These are phyloP conservation scores for Megaceryle alcyon DNA, from an alignment of 2,797 vertebrate species.

Conservation along the genomic window DNA sequence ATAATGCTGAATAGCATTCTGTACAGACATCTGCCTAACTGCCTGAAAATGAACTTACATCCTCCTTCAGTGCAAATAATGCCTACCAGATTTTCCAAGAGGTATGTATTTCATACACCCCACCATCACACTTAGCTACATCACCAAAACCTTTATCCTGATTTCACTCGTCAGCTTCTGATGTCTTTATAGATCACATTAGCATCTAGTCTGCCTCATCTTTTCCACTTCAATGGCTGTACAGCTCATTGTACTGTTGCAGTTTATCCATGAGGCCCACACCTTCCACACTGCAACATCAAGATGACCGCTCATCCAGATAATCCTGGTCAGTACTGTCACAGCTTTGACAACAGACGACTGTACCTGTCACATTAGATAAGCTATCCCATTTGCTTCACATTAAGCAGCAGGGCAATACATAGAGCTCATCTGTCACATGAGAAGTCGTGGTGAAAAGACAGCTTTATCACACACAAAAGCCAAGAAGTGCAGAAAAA, in stretches of 20 bases:
- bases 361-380: slow-evolving; percentile 66
- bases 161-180: neutral
- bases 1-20: neutral
- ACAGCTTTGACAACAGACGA: slow-evolving; percentile 50
- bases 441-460: neutral
- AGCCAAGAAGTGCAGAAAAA: neutral
- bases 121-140: neutral
- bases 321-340: slow-evolving; percentile 57
- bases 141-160: neutral
- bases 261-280: neutral
- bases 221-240: neutral
- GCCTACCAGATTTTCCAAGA: neutral
- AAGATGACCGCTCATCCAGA: slow-evolving; percentile 10
- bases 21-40: neutral
- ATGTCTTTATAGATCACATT: slow-evolving; percentile 11
- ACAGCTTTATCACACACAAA: slow-evolving; percentile 37
- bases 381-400: slow-evolving; percentile 52
- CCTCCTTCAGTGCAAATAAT: neutral
- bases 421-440: slow-evolving; percentile 60
- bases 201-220: neutral
- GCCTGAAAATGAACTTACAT: neutral
- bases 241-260: neutral
- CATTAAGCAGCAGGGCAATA: slow-evolving; percentile 39
- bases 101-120: neutral
- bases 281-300: slow-evolving; percentile 23